These are phyloP conservation scores for Catonia carolina DNA, from an alignment of 2,888 invertebrate genomes.

Conservation along the genomic window DNA sequence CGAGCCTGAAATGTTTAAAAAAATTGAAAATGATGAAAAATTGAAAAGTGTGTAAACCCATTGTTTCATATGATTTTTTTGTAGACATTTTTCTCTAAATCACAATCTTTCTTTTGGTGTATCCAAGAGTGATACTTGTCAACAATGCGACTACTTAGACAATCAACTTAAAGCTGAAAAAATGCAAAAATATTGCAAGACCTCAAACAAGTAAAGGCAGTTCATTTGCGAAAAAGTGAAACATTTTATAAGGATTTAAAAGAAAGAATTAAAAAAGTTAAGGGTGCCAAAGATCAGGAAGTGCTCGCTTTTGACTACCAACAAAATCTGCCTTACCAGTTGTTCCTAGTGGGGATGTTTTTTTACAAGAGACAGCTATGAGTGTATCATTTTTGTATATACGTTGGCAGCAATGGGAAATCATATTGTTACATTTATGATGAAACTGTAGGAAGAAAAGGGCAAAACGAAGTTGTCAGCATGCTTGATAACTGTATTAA, in stretches of 20 bases:
- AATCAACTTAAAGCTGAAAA: conserved; percentile 2
- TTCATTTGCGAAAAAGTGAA: background rate
- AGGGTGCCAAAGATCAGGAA: conserved; percentile 2
- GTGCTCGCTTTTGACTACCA: conserved; percentile 12
- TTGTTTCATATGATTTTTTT: conserved; percentile 10
- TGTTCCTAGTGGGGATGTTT: background rate
- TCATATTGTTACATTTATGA: too few relatives aligned
- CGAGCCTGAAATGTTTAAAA: conserved; percentile 14
- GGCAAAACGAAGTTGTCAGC: too few relatives aligned
- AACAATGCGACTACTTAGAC: conserved; percentile 2
- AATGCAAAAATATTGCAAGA: background rate
- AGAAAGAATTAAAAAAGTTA: background rate
- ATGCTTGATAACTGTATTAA: too few relatives aligned
- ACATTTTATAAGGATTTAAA: conserved; percentile 12
- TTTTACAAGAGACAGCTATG: conserved; percentile 5
- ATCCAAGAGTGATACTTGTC: conserved; percentile 14
- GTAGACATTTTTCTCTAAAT: conserved; percentile 6
- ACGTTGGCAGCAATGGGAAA: too few relatives aligned
- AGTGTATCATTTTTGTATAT: too few relatives aligned
- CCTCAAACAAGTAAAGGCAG: background rate
- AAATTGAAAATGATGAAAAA: conserved; percentile 8
- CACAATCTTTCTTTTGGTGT: conserved; percentile 16
- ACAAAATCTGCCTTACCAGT: conserved; percentile 13
- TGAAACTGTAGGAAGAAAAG: too few relatives aligned
- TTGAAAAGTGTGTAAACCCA: conserved; percentile 15